Base-by-base conservation (phyloP, 2,113 vertebrate genomes). In the Garra rufa region DNA sequence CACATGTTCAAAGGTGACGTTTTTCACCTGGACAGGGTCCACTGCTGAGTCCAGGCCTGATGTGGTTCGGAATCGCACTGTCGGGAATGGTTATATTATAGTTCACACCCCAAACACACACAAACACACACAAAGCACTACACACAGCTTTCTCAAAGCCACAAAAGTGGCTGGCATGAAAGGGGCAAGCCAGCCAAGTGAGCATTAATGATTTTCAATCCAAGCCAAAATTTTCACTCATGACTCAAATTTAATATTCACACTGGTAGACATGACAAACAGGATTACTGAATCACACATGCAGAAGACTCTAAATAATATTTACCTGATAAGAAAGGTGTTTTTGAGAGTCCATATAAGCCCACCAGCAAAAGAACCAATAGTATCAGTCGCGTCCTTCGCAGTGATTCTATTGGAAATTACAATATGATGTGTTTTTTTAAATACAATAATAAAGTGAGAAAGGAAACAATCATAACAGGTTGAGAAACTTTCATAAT, bases 1-100 rank as follows among this genome's bases (percentile, higher is more conserved):
- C 65, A 99, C 97, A 0, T 99, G 98, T 55, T 99, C 98, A n/a
- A 99, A 99, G 1, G 97, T 99, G 89, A 99, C 96, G 67, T 97
- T 99, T 93, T 99, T 99, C 96, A 99, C 85, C 87, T 98, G 97
- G 71, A 98, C 96, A 5, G 98, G 98, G 90, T 99, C 98, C 90
- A 99, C 96, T 4, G 97, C 96, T 55, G 96, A 96, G 94, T 98
- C 97, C 93, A 99, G 94, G 71, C 97, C 97, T 91, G 97, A 95
- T 78, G 96, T 96, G 91, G 97, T 96, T 93, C 97, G 95, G 94
- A 99, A 99, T 88, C 97, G 96, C 85, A 99, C 98, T 99, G 93
- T 94, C 87, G 89, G 78, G 88, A 92, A 90, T 74, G 91, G 91
- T 93, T 90, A 93, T 91, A 93, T 92, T 92, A 94, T 90, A 93